Base-by-base conservation (phyloP, 2,113 vertebrate genomes). In the Brachypteracias leptosomus region DNA sequence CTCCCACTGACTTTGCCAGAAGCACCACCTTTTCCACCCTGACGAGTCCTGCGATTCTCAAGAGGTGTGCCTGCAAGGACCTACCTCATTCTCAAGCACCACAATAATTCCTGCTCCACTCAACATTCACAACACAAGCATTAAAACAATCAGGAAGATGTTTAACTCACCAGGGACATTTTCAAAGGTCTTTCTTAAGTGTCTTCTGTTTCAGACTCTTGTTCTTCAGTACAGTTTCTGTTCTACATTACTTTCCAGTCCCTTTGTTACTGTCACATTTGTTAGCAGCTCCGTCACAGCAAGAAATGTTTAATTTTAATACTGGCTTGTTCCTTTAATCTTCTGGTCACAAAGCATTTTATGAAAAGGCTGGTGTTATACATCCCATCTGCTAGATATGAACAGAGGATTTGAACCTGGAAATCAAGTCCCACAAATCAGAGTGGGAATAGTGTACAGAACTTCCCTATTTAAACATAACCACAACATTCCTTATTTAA, bases 21-120 rank as follows among this genome's bases (percentile, higher is more conserved):
- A 78, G 35, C 51, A 63, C 3, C 62, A 3, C 3, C 5, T 71
- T 85, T 71, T 11, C 40, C 52, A 82, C 10, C 17, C 21, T 59
- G 24, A 49, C 0, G 2, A 85, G 78, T 62, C 28, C 36, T 38
- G 7, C 1, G 4, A 18, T 28, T 76, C 7, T 18, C 4, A 5
- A 11, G 10, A 2, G 5, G 4, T 11, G 18, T 54, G 12, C 11
- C 76, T 54, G 12, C 42, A 79, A 75, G 59, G 13, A 8, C 76
- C 18, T 20, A 16, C 40, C 16, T 74, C 5, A 1, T 72, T 29
- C 35, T 36, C 28, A 68, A 21, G 12, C 16, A 67, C 14, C 7
- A 13, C 16, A 59, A 13, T 31, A 46, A 78, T 61, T 84, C 40
- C 26, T 73, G 13, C 11, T 6, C 19, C 3, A 1, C 16, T 91